Percentiles rank a stretch among this genome's conserved stretches.
phyloP scores from a whole-genome alignment of 2,888 invertebrate genomes.

The Leptura quadrifasciata region DNA sequence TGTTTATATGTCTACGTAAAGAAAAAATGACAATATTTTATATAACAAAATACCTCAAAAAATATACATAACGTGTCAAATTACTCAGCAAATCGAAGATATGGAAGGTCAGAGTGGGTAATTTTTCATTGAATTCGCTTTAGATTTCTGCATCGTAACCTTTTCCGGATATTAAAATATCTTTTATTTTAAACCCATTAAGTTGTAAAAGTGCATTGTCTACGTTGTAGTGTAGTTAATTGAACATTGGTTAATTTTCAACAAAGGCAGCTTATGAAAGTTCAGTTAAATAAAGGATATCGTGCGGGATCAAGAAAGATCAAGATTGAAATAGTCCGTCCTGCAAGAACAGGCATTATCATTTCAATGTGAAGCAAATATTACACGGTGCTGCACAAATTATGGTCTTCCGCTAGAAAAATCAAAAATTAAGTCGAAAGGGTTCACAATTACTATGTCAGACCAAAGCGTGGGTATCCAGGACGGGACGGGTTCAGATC shows the following conservation, averaged over 20 bases:
- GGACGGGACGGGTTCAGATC: constrained; percentile 48
- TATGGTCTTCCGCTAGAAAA: constrained; percentile 71
- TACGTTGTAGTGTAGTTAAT: constrained; percentile 21
- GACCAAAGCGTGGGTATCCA: constrained; percentile 65
- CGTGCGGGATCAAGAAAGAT: constrained; percentile 37
- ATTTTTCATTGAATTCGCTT: too few relatives aligned
- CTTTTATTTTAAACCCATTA: constrained; percentile 12
- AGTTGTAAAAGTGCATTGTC: neutral
- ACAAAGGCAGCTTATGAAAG: constrained; percentile 42
- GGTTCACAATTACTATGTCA: constrained; percentile 70
- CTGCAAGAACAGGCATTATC: constrained; percentile 59
- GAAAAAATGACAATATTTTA: too few relatives aligned
- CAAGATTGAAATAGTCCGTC: constrained; percentile 31
- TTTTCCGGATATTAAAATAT: too few relatives aligned
- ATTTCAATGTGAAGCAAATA: constrained; percentile 69
- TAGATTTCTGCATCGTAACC: too few relatives aligned
- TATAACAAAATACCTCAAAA: too few relatives aligned
- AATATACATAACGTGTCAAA: too few relatives aligned
- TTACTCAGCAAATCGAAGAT: too few relatives aligned
- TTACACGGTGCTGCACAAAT: constrained; percentile 71
- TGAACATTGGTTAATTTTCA: constrained; percentile 24
- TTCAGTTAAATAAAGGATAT: constrained; percentile 23
- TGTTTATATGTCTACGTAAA: too few relatives aligned
- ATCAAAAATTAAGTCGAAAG: constrained; percentile 66
- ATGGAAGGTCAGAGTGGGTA: too few relatives aligned